Evolutionary conservation across 2,797 vertebrate genomes (phyloP).

Genomic region (Coendou prehensilis): DNA sequence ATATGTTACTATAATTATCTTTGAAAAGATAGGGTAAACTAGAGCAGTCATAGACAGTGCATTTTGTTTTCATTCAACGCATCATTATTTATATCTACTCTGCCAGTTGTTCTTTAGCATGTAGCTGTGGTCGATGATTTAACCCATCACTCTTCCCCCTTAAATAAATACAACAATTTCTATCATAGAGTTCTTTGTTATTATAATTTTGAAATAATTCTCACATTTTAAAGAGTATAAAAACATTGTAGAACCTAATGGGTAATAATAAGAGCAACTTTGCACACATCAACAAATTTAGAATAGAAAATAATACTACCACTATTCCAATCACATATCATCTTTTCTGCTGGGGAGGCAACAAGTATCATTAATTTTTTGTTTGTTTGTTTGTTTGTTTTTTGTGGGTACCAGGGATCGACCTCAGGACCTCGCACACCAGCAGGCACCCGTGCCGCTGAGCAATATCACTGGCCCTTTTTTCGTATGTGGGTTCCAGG

Average conservation of each 20-base stretch:
- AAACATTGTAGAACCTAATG: background rate
- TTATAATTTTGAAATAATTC: background rate
- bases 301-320: background rate
- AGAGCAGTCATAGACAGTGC: too few relatives aligned
- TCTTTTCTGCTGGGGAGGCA: background rate
- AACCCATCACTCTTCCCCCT: background rate
- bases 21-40: background rate
- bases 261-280: background rate
- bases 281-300: background rate
- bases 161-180: background rate
- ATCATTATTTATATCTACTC: background rate
- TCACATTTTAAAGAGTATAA: background rate
- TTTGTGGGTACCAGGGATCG: too few relatives aligned
- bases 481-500: too few relatives aligned
- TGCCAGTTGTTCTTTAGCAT: background rate
- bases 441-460: too few relatives aligned
- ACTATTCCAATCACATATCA: background rate
- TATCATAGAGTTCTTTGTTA: background rate
- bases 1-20: background rate
- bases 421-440: too few relatives aligned
- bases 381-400: too few relatives aligned
- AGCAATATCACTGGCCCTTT: too few relatives aligned
- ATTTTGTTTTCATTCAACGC: constrained; percentile 15
- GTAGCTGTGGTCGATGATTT: background rate
- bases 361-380: background rate